Conservation (phyloP, 2,888 invertebrate species). For the Tricholauxania praeusta region DNA sequence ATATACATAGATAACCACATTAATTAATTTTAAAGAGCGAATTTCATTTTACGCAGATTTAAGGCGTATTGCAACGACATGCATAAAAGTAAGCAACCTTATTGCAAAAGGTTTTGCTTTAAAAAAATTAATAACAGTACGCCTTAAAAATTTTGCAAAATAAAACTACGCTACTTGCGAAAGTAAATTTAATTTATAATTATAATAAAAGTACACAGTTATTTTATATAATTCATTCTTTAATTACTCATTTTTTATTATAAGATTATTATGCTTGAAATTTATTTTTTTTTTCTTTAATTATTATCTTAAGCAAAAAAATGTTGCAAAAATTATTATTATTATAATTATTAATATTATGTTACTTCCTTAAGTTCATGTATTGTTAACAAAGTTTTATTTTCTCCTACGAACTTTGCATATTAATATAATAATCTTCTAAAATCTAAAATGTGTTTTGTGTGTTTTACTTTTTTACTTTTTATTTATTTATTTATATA, state of each 20-base stretch:
- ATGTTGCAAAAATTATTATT: conserved; percentile 35
- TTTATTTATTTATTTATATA: conserved; percentile 31
- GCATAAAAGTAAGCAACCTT: background rate
- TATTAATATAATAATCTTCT: conserved; percentile 33
- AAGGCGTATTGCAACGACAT: conserved; percentile 3
- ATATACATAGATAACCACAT: conserved; percentile 66
- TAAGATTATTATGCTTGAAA: conserved; percentile 40
- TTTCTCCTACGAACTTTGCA: conserved; percentile 30
- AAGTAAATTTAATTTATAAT: conserved; percentile 37
- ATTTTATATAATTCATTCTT: conserved; percentile 40
- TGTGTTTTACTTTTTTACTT: conserved; percentile 20
- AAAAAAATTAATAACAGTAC: background rate
- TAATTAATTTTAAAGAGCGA: conserved; percentile 52
- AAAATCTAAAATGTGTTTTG: conserved; percentile 33
- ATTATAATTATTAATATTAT: no score
- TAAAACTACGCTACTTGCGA: conserved; percentile 33
- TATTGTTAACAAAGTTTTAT: conserved; percentile 32
- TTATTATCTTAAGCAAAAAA: conserved; percentile 34
- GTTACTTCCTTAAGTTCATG: conserved; percentile 23
- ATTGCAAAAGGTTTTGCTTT: no score
- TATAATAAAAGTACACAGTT: conserved; percentile 39
- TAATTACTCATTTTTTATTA: conserved; percentile 26
- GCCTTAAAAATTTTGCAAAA: conserved; percentile 31
- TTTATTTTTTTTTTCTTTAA: conserved; percentile 19
- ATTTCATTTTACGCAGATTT: conserved; percentile 32